phyloP scores from a whole-genome alignment of 2,888 invertebrate genomes.

The Isoperla grammatica region DNA sequence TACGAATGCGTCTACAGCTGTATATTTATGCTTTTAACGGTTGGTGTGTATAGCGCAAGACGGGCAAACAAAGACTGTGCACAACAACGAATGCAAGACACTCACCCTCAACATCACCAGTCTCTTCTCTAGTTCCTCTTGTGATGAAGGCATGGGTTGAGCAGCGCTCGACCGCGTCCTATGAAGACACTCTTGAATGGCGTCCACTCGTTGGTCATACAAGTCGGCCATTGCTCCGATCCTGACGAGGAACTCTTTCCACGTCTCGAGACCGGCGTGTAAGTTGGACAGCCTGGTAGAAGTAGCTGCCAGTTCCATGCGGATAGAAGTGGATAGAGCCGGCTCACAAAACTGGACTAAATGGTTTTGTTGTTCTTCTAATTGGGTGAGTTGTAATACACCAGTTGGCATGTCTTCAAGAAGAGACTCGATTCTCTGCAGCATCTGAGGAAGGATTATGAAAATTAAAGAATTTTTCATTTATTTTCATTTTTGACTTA shows the following conservation, averaged over 20 bases:
- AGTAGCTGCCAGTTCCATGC: conserved; percentile 75
- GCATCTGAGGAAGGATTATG: not conserved
- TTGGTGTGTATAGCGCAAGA: no score
- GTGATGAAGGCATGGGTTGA: conserved; percentile 45
- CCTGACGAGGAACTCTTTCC: conserved; percentile 60
- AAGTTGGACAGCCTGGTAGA: conserved; percentile 72
- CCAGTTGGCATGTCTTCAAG: conserved; percentile 64
- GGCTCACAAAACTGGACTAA: conserved; percentile 69
- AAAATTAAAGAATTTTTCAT: no score
- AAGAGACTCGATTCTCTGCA: conserved; percentile 41
- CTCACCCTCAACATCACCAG: conserved; percentile 49
- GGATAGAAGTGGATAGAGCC: conserved; percentile 67
- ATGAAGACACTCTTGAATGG: conserved; percentile 58
- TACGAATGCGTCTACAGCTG: no score
- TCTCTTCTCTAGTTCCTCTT: conserved; percentile 58
- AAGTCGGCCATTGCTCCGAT: conserved; percentile 58
- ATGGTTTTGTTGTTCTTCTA: conserved; percentile 59
- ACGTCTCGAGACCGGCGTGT: conserved; percentile 73
- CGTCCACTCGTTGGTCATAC: conserved; percentile 57
- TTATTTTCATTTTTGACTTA: no score
- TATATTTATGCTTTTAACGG: no score
- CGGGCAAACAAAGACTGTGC: no score
- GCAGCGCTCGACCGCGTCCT: conserved; percentile 55
- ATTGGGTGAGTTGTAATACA: conserved; percentile 55
- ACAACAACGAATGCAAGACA: no score